phyloP scores from a whole-genome alignment of 2,113 vertebrate species.

The Chamaea fasciata region DNA sequence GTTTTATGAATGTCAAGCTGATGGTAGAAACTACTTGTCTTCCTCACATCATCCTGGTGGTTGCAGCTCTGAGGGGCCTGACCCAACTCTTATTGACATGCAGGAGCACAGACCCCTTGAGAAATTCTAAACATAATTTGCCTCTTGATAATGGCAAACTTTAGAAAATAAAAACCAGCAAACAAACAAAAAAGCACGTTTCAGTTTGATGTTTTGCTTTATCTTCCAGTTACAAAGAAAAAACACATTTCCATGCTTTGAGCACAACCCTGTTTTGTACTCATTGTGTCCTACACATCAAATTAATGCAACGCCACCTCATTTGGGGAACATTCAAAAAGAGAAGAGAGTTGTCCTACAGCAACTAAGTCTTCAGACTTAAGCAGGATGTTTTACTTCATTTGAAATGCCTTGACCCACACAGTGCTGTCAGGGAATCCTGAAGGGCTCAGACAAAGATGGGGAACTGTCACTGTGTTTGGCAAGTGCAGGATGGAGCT shows the following conservation, averaged over 20 bases:
- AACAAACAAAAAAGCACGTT: neutral
- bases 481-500: rapidly evolving
- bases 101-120: neutral
- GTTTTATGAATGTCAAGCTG: neutral
- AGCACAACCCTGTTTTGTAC: neutral
- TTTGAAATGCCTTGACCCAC: neutral
- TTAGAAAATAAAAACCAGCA: neutral
- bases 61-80: neutral
- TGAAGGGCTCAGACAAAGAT: neutral
- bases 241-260: neutral
- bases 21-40: neutral
- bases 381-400: neutral
- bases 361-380: neutral
- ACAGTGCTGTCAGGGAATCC: neutral
- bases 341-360: neutral
- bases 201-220: neutral
- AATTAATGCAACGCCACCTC: neutral
- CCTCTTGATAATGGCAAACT: neutral
- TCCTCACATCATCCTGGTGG: neutral
- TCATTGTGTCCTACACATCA: neutral
- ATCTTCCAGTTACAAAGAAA: neutral
- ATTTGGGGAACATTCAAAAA: neutral
- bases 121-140: neutral
- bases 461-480: neutral
- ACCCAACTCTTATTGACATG: neutral